These are phyloP conservation scores for Chloebia gouldiae DNA, from an alignment of 2,113 vertebrate species.

Conservation along the genomic window DNA sequence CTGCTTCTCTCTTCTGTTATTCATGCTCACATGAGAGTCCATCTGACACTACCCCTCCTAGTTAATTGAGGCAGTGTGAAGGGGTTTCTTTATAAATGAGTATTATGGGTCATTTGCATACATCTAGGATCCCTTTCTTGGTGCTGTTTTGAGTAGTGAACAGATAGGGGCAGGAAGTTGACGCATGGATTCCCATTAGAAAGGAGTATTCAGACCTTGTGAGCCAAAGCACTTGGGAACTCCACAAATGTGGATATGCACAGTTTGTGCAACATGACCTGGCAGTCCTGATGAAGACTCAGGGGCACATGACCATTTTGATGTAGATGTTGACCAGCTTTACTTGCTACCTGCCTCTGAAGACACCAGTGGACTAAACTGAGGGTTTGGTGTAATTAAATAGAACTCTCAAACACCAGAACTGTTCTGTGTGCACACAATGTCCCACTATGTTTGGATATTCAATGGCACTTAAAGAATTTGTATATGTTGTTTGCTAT, in stretches of 20 bases:
- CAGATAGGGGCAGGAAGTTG: neutral
- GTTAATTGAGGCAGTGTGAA: neutral
- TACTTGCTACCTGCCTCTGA: neutral
- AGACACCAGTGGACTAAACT: neutral
- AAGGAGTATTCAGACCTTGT: neutral
- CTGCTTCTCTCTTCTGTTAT: neutral
- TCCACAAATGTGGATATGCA: rapidly evolving
- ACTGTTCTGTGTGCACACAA: neutral
- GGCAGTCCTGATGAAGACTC: neutral
- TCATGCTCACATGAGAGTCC: neutral
- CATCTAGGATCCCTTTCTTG: neutral
- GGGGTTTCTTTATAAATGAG: neutral
- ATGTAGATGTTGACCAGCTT: neutral
- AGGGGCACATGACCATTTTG: neutral
- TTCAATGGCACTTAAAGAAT: neutral
- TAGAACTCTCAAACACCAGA: neutral
- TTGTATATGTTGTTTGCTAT: neutral
- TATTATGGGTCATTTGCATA: neutral
- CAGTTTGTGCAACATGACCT: neutral
- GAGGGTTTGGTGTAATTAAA: neutral
- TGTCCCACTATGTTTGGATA: neutral
- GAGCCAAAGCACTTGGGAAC: neutral
- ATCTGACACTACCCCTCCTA: neutral
- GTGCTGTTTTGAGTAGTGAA: neutral
- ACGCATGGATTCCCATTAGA: neutral